Percentiles rank a stretch among this genome's conserved stretches.
Evolutionary conservation across 2,113 vertebrate species (phyloP).

Genomic region (Progne subis): DNA sequence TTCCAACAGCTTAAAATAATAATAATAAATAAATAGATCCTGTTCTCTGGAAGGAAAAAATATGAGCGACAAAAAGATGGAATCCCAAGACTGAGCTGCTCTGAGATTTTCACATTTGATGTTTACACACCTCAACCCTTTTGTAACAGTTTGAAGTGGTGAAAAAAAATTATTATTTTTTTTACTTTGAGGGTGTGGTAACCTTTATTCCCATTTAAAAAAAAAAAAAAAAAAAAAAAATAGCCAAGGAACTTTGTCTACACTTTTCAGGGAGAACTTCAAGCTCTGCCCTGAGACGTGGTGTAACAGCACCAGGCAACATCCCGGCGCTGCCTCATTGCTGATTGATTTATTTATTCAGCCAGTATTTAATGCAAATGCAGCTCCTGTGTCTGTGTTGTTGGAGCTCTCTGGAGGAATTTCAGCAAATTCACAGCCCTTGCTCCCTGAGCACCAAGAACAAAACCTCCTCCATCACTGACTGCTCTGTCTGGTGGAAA

Average conservation of each 20-base stretch:
- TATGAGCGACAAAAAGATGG: background rate
- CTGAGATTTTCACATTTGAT: background rate
- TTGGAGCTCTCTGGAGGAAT: background rate
- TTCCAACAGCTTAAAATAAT: background rate
- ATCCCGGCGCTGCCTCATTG: too few relatives aligned
- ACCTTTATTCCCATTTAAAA: background rate
- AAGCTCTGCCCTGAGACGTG: background rate
- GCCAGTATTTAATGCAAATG: background rate
- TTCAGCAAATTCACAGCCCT: background rate
- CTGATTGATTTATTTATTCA: background rate
- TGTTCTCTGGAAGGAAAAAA: background rate
- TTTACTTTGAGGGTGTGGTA: background rate
- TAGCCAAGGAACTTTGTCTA: background rate
- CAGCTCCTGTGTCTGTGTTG: background rate
- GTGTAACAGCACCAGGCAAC: too few relatives aligned
- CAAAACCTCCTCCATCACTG: background rate
- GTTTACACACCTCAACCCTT: background rate
- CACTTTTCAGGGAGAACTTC: background rate
- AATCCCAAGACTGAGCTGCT: background rate
- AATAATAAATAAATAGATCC: background rate
- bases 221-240: background rate
- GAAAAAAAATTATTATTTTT: background rate
- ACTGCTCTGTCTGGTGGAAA: background rate
- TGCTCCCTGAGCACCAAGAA: background rate
- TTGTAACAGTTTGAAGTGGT: background rate